Percentiles rank a stretch among this genome's conserved stretches.
These are phyloP conservation scores for Trididemnum nubilum DNA, from an alignment of 23 tunicate genomes.

Conservation along the genomic window DNA sequence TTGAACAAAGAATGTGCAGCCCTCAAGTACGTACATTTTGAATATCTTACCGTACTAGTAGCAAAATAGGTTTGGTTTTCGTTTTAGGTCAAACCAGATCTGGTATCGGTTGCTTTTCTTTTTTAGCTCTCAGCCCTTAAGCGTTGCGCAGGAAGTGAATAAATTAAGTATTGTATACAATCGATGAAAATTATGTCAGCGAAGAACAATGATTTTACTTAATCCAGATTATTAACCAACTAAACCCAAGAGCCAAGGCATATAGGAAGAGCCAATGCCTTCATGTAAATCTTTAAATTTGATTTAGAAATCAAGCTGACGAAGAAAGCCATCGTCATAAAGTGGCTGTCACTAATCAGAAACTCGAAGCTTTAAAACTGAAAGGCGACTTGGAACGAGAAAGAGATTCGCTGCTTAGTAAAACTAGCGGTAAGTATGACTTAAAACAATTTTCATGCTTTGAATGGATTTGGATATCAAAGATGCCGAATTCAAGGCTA, in stretches of 20 bases:
- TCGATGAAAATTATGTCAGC: no score
- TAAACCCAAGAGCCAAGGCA: no score
- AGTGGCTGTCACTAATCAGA: slow-evolving; percentile 75
- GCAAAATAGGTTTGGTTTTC: no score
- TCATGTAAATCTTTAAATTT: neutral
- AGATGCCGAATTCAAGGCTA: no score
- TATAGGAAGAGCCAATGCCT: neutral
- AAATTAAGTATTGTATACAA: no score
- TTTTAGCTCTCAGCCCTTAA: no score
- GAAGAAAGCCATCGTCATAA: slow-evolving; percentile 83
- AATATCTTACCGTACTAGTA: neutral
- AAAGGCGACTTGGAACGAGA: slow-evolving; percentile 81
- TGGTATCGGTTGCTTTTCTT: no score
- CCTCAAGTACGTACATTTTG: slow-evolving; percentile 27
- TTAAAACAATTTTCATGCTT: neutral
- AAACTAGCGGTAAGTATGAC: neutral
- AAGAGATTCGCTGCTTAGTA: slow-evolving; percentile 51
- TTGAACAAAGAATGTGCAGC: slow-evolving; percentile 47
- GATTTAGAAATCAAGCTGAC: slow-evolving; percentile 46
- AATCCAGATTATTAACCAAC: no score
- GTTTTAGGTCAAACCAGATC: no score
- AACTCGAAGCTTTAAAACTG: slow-evolving; percentile 53
- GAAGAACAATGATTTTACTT: no score
- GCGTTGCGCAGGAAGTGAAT: no score
- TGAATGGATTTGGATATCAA: neutral